Evolutionary conservation across 2,797 vertebrate species (phyloP).

Genomic region (Hippopotamyrus pictus): DNA sequence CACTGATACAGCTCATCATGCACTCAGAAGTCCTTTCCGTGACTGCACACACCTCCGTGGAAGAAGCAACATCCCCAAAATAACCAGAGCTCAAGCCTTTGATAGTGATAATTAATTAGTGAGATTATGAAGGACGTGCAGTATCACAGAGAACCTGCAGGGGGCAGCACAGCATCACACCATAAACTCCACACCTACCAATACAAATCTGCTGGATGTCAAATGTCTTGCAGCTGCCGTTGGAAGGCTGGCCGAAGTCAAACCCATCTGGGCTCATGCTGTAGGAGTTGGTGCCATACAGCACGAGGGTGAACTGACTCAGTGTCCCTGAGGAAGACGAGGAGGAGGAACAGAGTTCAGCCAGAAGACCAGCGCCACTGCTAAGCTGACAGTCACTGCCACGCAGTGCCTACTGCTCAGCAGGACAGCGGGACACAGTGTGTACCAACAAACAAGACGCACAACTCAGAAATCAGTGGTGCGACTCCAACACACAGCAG

Average conservation of each 20-base stretch:
- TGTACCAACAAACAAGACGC: not conserved
- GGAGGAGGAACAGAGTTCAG: not conserved
- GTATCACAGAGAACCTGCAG: not conserved
- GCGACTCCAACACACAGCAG: not conserved
- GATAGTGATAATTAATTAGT: not conserved
- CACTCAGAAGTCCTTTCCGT: not conserved
- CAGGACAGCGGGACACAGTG: not conserved
- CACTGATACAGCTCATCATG: not conserved
- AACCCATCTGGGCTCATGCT: slow-evolving; percentile 51
- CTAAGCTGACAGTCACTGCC: slow-evolving; percentile 3
- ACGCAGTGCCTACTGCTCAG: slow-evolving; percentile 1
- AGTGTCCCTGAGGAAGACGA: slow-evolving; percentile 70
- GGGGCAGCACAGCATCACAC: not conserved
- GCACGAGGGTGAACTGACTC: slow-evolving; percentile 86
- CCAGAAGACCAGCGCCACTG: not conserved
- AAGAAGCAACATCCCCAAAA: not conserved
- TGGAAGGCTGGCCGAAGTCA: slow-evolving; percentile 65
- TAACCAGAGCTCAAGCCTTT: not conserved
- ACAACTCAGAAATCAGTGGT: not conserved
- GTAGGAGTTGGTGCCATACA: slow-evolving; percentile 76
- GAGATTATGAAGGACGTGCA: not conserved
- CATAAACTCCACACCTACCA: slow-evolving; percentile 64
- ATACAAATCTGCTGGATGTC: slow-evolving; percentile 83
- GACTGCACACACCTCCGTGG: not conserved
- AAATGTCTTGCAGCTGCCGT: slow-evolving; percentile 80